A percentile compares a stretch with the other conserved stretches of the same genome.
These are phyloP conservation scores for Nymphalis c-album DNA, from an alignment of 2,888 invertebrate genomes.

Conservation along the genomic window DNA sequence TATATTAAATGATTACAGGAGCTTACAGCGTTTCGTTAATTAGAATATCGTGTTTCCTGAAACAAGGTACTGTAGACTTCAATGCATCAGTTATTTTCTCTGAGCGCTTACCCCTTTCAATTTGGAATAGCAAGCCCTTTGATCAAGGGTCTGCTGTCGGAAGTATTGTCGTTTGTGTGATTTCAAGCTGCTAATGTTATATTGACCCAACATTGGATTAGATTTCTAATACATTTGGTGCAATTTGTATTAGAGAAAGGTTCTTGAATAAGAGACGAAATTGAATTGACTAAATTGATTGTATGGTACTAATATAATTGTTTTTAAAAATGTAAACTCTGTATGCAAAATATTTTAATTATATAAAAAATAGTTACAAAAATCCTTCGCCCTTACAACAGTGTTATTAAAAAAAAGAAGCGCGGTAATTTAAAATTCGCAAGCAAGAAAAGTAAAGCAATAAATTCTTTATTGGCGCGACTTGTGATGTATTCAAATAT, in stretches of 20 bases:
- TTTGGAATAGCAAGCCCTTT: slow-evolving; percentile 21
- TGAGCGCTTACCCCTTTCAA: slow-evolving; percentile 19
- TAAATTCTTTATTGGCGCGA: too few species aligned
- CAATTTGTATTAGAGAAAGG: background rate
- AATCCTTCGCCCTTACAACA: too few species aligned
- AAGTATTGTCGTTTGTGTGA: slow-evolving; percentile 15
- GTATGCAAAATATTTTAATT: too few species aligned
- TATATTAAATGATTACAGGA: background rate
- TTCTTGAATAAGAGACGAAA: background rate
- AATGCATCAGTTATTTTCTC: slow-evolving; percentile 1
- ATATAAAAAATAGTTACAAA: too few species aligned
- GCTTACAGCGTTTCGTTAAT: background rate
- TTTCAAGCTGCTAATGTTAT: slow-evolving; percentile 15
- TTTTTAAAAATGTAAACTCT: too few species aligned
- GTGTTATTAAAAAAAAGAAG: too few species aligned
- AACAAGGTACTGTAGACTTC: background rate
- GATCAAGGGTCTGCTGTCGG: slow-evolving; percentile 24
- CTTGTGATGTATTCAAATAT: too few species aligned
- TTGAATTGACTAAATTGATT: too few species aligned
- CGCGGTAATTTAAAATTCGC: too few species aligned
- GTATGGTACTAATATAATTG: too few species aligned
- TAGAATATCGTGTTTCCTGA: slow-evolving; percentile 2
- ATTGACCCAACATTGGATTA: slow-evolving; percentile 19
- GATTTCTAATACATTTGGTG: background rate
- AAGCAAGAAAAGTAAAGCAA: too few species aligned